Conservation (phyloP, 1,140 invertebrate genomes). For the Papilio xuthus region DNA sequence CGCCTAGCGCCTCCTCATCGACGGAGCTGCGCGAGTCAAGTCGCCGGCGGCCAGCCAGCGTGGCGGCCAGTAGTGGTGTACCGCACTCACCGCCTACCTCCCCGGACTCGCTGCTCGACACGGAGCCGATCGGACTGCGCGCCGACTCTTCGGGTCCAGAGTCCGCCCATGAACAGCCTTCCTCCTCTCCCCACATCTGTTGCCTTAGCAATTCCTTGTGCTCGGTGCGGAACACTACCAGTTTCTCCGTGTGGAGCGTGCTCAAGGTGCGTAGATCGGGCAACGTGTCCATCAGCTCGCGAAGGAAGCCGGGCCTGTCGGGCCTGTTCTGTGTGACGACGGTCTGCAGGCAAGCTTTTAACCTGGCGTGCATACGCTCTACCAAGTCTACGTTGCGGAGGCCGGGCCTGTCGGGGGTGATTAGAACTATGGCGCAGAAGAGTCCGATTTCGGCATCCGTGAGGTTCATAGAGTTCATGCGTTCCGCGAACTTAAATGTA, state of each 20-base stretch:
- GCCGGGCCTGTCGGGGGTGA: conserved; percentile 96
- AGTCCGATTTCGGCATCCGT: conserved; percentile 96
- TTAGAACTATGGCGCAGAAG: conserved; percentile 97
- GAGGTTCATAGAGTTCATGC: conserved; percentile 94
- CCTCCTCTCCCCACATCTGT: conserved; percentile 85
- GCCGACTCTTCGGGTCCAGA: conserved; percentile 89
- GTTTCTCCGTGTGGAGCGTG: conserved; percentile 97
- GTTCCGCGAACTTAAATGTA: conserved; percentile 98
- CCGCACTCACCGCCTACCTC: conserved; percentile 85
- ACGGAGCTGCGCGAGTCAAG: conserved; percentile 88
- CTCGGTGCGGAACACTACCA: conserved; percentile 95
- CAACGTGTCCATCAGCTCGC: conserved; percentile 95
- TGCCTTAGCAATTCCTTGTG: conserved; percentile 90
- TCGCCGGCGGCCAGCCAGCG: conserved; percentile 87
- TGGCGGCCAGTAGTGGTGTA: conserved; percentile 89
- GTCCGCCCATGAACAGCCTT: conserved; percentile 87
- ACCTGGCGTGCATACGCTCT: conserved; percentile 94
- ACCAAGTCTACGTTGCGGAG: conserved; percentile 95
- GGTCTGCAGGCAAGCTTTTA: conserved; percentile 93
- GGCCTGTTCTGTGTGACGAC: conserved; percentile 94
- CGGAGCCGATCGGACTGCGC: conserved; percentile 91
- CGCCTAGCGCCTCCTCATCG: conserved; percentile 88
- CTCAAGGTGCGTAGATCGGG: conserved; percentile 97
- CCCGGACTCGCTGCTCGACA: conserved; percentile 91
- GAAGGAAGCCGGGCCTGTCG: conserved; percentile 89